A percentile compares a stretch with the other conserved stretches of the same genome.
phyloP scores from a whole-genome alignment of 2,888 invertebrate species.

The Gortyna flavago region DNA sequence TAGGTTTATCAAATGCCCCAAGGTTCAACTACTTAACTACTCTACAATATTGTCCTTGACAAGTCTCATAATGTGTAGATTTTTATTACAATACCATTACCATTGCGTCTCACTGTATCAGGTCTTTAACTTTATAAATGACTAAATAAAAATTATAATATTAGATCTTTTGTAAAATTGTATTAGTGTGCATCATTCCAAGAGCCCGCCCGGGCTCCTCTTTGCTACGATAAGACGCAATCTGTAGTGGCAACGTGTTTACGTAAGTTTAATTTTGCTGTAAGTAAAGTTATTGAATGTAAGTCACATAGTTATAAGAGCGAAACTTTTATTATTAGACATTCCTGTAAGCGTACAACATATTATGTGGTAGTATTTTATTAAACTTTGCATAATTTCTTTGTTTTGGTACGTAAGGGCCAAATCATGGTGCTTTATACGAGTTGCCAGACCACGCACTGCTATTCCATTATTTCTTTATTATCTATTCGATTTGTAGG shows the following conservation, averaged over 20 bases:
- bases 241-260: conserved; percentile 39
- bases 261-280: conserved; percentile 66
- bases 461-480: conserved; percentile 48
- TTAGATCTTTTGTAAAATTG: conserved; percentile 40
- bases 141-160: conserved; percentile 5
- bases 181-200: conserved; percentile 29
- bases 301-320: conserved; percentile 69
- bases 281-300: conserved; percentile 69
- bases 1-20: conserved; percentile 59
- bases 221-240: conserved; percentile 41
- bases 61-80: conserved; percentile 55
- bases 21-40: conserved; percentile 39
- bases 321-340: conserved; percentile 71
- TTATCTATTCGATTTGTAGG: conserved; percentile 41
- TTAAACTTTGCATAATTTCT: conserved; percentile 60
- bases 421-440: conserved; percentile 69
- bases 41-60: conserved; percentile 43
- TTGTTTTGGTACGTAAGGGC: conserved; percentile 58
- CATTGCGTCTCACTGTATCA: conserved; percentile 51
- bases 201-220: conserved; percentile 20
- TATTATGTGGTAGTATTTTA: conserved; percentile 63
- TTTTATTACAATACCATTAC: conserved; percentile 46
- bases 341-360: conserved; percentile 74
- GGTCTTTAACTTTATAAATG: conserved; percentile 10
- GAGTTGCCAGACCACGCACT: conserved; percentile 60